Percentiles rank a stretch among this genome's conserved stretches.
Evolutionary conservation across 64 coral and sea anemone species (phyloP).

Genomic region (Montipora sp.): DNA sequence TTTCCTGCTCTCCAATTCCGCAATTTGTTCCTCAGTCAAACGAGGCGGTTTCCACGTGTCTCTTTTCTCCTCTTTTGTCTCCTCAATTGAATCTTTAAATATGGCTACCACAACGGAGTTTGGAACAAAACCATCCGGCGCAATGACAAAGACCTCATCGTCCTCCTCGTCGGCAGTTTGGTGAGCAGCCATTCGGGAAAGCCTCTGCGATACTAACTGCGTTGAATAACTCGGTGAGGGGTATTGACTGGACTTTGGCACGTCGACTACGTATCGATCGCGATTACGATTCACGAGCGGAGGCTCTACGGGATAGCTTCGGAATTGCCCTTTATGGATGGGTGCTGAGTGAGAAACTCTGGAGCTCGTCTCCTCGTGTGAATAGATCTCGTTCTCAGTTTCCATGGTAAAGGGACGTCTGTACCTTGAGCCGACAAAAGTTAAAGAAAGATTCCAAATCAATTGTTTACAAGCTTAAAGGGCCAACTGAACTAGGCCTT

Average conservation of each 20-base stretch:
- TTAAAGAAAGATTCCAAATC: neutral
- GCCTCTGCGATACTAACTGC: constrained; percentile 63
- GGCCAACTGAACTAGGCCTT: too few species aligned
- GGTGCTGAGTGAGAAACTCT: constrained; percentile 61
- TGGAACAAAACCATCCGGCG: constrained; percentile 95
- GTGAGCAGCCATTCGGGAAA: constrained; percentile 56
- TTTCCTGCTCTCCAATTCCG: constrained; percentile 84
- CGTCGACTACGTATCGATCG: constrained; percentile 71
- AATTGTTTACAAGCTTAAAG: too few species aligned
- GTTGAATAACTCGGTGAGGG: constrained; percentile 78
- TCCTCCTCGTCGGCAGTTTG: constrained; percentile 32
- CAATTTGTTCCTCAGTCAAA: constrained; percentile 77
- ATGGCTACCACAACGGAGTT: constrained; percentile 96
- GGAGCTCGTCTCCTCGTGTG: neutral
- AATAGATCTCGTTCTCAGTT: constrained; percentile 29
- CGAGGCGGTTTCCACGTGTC: constrained; percentile 79
- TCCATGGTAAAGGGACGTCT: constrained; percentile 20
- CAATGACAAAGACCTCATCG: constrained; percentile 80
- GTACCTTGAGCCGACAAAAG: neutral
- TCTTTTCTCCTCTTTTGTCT: constrained; percentile 34
- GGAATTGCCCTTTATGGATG: constrained; percentile 34
- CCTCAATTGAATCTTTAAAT: constrained; percentile 70
- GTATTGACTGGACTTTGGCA: constrained; percentile 75
- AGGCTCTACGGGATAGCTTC: constrained; percentile 61
- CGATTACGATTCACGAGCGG: constrained; percentile 52